Conservation (phyloP, 1,140 invertebrate genomes). For the Pseudomyrmex dendroicus region DNA sequence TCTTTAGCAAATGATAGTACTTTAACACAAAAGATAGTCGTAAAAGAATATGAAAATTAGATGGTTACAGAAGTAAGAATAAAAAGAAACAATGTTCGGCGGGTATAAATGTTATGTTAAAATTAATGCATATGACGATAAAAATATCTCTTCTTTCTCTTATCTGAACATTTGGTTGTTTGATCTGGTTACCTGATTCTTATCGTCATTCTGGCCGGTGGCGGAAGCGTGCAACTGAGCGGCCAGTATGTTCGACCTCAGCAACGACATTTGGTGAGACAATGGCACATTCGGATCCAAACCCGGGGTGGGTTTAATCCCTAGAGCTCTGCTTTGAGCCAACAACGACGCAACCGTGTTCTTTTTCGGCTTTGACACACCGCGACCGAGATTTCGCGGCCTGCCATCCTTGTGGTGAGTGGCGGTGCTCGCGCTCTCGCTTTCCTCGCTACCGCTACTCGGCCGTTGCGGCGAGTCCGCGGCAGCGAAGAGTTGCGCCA, state of each 20-base stretch:
- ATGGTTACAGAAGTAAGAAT: constrained; percentile 27
- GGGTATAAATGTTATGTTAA: constrained; percentile 8
- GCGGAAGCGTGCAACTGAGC: constrained; percentile 86
- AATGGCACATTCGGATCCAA: constrained; percentile 86
- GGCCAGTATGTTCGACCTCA: constrained; percentile 87
- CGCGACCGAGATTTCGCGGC: constrained; percentile 92
- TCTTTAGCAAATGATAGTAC: constrained; percentile 41
- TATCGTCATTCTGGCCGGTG: constrained; percentile 84
- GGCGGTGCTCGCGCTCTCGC: constrained; percentile 85
- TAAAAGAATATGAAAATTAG: constrained; percentile 18
- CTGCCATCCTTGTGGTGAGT: constrained; percentile 89
- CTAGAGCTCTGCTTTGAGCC: constrained; percentile 92
- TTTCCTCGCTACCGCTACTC: constrained; percentile 89
- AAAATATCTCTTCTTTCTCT: no score
- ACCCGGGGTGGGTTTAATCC: constrained; percentile 87
- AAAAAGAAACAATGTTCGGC: constrained; percentile 8
- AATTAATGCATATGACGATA: background rate
- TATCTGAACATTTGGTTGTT: no score
- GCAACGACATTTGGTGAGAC: constrained; percentile 87
- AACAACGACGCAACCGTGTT: constrained; percentile 95
- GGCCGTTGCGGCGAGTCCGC: constrained; percentile 87
- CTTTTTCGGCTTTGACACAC: constrained; percentile 95
- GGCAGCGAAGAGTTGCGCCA: constrained; percentile 86
- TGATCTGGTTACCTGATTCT: constrained; percentile 79
- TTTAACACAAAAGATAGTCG: constrained; percentile 40